Evolutionary conservation across 1,140 invertebrate species (phyloP), one percentile per base, ranked within the genome.

Genomic region (Thrips palmi): DNA sequence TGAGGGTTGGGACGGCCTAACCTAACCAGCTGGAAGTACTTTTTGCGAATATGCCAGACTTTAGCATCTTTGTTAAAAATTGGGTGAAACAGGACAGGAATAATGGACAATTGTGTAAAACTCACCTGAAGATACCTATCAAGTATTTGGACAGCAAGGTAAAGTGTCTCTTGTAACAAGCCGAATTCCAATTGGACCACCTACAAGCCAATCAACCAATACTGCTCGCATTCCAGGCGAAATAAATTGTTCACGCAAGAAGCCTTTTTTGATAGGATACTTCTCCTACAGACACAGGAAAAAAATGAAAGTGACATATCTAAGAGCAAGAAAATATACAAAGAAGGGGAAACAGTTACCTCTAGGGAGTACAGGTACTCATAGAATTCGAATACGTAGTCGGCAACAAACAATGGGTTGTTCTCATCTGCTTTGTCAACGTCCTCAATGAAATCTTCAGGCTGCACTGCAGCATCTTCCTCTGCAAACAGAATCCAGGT

Each of bases 181-280:
- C 74, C 72, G 53, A 96, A 97, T 53, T 86, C 77, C 41, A 68
- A 59, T 51, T 94, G 88, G 10, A 96, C 86, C n/a, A 52, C 93
- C 86, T 15, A 92, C 76, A 18, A 97, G 59, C 92, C 92, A 97
- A 56, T 97, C 87, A 42, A 97, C 65, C 1, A 92, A 61, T 24
- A 91, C 77, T 5, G 73, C 62, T 41, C 93, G 70, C 88, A 96
- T 96, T 50, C 75, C 77, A 0, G 75, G 65, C 12, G 75, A 79
- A 1, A 89, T 67, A 40, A 58, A 48, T 47, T 80, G 71, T 22
- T 63, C 68, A 23, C 65, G 60, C 28, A 87, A 59, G 55, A 72
- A 77, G 45, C 72, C 63, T 27, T 57, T 49, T 30, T 58, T 52
- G 35, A 85, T 65, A 10, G 65, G 59, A 57, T 65, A 74, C 41